phyloP scores from a whole-genome alignment of 2,888 invertebrate genomes.

The Ophion costatus region DNA sequence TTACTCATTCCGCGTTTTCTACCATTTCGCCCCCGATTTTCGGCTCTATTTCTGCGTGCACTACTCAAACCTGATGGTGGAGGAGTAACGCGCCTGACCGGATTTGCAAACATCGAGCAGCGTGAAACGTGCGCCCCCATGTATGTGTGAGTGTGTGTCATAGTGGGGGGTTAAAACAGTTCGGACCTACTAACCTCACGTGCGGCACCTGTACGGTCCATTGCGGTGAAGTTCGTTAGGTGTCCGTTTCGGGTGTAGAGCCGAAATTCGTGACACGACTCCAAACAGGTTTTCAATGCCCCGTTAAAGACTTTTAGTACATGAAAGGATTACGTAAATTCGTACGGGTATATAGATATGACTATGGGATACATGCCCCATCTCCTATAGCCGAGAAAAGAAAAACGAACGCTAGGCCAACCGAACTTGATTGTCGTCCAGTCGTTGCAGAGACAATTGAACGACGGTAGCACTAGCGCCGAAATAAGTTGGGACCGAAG shows the following conservation, averaged over 20 bases:
- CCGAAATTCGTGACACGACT: conserved; percentile 65
- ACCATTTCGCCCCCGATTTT: conserved; percentile 42
- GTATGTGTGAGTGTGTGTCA: not conserved
- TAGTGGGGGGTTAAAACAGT: conserved; percentile 43
- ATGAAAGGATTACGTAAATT: conserved; percentile 36
- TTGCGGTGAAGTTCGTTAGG: conserved; percentile 65
- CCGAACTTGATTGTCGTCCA: no score
- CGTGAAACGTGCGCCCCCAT: not conserved
- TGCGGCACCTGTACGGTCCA: conserved; percentile 54
- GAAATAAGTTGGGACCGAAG: no score
- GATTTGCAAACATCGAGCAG: conserved; percentile 55
- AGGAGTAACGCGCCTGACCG: conserved; percentile 50
- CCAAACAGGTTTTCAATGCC: conserved; percentile 63
- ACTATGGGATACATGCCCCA: conserved; percentile 4
- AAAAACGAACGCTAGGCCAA: no score
- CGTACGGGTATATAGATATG: not conserved
- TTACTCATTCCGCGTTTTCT: conserved; percentile 61
- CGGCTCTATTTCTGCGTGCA: conserved; percentile 19
- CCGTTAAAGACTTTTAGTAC: conserved; percentile 64
- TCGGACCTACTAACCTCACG: conserved; percentile 26
- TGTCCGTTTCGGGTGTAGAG: conserved; percentile 63
- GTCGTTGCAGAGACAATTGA: no score
- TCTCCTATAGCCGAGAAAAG: conserved; percentile 22
- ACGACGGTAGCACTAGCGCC: no score
- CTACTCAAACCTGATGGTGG: conserved; percentile 25